These are phyloP conservation scores for Leptodirus hochenwartii DNA, from an alignment of 2,888 invertebrate species.

Conservation along the genomic window DNA sequence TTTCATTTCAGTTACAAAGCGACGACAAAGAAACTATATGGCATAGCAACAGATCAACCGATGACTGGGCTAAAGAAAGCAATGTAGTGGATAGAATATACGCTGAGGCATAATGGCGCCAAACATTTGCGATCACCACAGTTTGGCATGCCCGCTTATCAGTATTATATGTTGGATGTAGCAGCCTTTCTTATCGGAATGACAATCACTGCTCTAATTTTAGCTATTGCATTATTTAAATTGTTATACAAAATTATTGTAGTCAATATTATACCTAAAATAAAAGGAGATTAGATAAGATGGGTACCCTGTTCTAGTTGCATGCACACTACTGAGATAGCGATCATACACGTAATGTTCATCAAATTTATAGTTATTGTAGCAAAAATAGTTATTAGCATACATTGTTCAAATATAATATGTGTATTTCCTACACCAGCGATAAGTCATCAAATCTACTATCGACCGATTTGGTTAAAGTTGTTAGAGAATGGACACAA, in stretches of 20 bases:
- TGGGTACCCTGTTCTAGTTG: too few relatives aligned
- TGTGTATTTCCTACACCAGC: constrained; percentile 15
- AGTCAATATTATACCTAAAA: too few relatives aligned
- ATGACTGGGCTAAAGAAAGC: constrained; percentile 13
- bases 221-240: too few relatives aligned
- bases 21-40: constrained; percentile 10
- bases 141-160: constrained; percentile 12
- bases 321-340: too few relatives aligned
- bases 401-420: constrained; percentile 17
- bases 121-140: constrained; percentile 11
- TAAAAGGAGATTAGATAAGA: too few relatives aligned
- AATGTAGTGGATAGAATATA: constrained; percentile 15
- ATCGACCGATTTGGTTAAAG: constrained; percentile 14
- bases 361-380: too few relatives aligned
- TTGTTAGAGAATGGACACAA: constrained; percentile 14
- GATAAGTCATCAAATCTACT: constrained; percentile 16
- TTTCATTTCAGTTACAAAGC: too few relatives aligned
- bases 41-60: constrained; percentile 12
- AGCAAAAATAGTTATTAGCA: too few relatives aligned
- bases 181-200: constrained; percentile 9
- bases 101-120: constrained; percentile 13
- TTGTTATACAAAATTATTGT: too few relatives aligned
- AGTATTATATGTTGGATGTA: constrained; percentile 14
- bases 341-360: too few relatives aligned
- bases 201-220: too few relatives aligned